phyloP scores from a whole-genome alignment of 2,113 vertebrate genomes.

The Baryphthengus martii region DNA sequence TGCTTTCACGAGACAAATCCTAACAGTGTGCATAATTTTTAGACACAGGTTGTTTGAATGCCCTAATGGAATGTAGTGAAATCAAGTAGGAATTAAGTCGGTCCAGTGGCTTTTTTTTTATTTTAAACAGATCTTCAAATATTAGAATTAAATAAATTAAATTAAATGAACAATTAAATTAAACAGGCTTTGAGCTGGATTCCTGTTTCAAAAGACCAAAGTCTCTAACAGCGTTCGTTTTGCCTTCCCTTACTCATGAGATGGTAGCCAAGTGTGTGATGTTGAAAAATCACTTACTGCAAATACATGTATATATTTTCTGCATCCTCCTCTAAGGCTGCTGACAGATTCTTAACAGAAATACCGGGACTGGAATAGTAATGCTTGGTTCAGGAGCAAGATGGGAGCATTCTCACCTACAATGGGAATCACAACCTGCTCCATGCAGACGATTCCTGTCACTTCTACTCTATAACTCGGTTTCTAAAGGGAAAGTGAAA shows the following conservation, averaged over 20 bases:
- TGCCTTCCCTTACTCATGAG: neutral
- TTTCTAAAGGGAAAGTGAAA: slow-evolving; percentile 12
- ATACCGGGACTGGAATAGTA: neutral
- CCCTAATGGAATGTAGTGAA: neutral
- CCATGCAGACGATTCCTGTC: neutral
- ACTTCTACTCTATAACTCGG: neutral
- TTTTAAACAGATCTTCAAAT: slow-evolving; percentile 31
- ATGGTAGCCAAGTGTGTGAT: neutral
- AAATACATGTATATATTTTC: neutral
- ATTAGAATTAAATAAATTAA: slow-evolving; percentile 21
- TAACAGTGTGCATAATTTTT: neutral
- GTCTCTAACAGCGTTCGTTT: neutral
- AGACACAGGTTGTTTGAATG: neutral
- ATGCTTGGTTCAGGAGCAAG: neutral
- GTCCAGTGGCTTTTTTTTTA: neutral
- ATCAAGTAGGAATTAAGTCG: neutral
- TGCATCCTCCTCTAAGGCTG: slow-evolving; percentile 1
- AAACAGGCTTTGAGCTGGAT: neutral
- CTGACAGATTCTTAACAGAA: slow-evolving; percentile 1
- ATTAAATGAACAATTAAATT: slow-evolving; percentile 27
- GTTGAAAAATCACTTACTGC: neutral
- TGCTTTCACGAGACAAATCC: neutral
- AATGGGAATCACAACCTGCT: neutral
- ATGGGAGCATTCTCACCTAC: neutral
- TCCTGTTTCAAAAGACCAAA: neutral